Percentiles rank a stretch among this genome's conserved stretches.
Evolutionary conservation across 2,797 vertebrate species (phyloP).

Genomic region (Scleropages formosus): DNA sequence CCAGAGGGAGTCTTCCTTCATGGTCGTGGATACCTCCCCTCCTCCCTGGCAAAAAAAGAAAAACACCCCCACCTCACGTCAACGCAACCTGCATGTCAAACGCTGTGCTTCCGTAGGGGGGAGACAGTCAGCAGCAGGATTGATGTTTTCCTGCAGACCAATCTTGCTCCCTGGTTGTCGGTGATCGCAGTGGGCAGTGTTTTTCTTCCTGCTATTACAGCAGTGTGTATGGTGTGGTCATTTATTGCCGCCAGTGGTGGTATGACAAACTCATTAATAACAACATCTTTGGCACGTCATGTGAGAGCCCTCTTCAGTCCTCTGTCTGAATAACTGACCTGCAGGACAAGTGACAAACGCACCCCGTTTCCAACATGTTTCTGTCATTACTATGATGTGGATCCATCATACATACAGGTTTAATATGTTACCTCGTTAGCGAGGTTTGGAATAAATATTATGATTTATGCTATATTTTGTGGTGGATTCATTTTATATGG

Average conservation of each 20-base stretch:
- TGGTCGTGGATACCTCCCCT: conserved; percentile 60
- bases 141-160: conserved; percentile 25
- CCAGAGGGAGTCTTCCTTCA: conserved; percentile 67
- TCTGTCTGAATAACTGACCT: neutral
- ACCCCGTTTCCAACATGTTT: neutral
- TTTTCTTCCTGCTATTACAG: conserved; percentile 79
- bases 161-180: conserved; percentile 60
- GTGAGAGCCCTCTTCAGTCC: conserved; percentile 1
- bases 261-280: conserved; percentile 34
- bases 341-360: neutral
- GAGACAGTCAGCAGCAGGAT: conserved; percentile 13
- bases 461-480: too few species aligned
- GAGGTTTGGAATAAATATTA: too few species aligned
- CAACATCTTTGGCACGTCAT: neutral
- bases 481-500: too few species aligned
- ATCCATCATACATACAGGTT: neutral
- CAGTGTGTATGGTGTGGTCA: conserved; percentile 84
- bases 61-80: neutral
- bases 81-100: neutral
- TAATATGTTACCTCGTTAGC: too few species aligned
- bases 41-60: neutral
- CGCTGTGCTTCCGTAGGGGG: neutral
- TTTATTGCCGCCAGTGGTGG: conserved; percentile 78
- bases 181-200: conserved; percentile 67
- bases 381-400: neutral